Base-by-base conservation (phyloP, 1,140 invertebrate genomes). In the Medauroidea extradentata region DNA sequence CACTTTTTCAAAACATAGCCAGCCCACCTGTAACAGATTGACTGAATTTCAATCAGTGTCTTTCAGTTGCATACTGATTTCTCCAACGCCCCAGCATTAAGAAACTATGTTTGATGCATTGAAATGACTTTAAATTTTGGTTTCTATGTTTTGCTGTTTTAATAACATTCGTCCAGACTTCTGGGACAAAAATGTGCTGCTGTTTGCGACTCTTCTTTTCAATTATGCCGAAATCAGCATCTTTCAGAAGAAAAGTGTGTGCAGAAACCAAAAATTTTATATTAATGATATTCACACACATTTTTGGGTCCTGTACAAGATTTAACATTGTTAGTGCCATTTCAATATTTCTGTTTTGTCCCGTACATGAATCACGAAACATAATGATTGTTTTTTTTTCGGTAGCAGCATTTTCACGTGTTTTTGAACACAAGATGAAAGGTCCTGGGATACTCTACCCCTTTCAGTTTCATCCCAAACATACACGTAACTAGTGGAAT, bases 311-410 rank as follows among this genome's bases (percentile, higher is more conserved):
- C 57, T 69, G 65, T 43, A 68, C 60, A 67, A 69, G 39, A 48
- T 63, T 69, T 42, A 69, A 63, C 58, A 62, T 65, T 54, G 68
- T 64, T 57, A 68, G 23, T 4, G 42, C 41, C 21, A 56, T 58
- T 64, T 69, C 57, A 59, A 68, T 50, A 61, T 71, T 71, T 53
- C 68, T 34, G 63, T 69, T 70, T 65, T 69, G 65, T 39, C 65
- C 65, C 52, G 63, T 61, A 61, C 64, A 71, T 49, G 59, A 60
- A 49, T 70, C 68, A 62, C 62, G 66, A 49, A 67, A 68, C 11
- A 59, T 61, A 53, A 67, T 69, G 57, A 67, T n/a, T n/a, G n/a
- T 46, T 55, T 65, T 60, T 2, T 57, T 34, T 65, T 69, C 58
- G 24, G 52, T 64, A 39, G 63, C 57, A 63, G 64, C 66, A 61